Evolutionary conservation across 37 sponge, comb jelly and placozoan genomes (phyloP), one percentile per base, ranked within the genome.

Genomic region (Aplysina aerophoba): DNA sequence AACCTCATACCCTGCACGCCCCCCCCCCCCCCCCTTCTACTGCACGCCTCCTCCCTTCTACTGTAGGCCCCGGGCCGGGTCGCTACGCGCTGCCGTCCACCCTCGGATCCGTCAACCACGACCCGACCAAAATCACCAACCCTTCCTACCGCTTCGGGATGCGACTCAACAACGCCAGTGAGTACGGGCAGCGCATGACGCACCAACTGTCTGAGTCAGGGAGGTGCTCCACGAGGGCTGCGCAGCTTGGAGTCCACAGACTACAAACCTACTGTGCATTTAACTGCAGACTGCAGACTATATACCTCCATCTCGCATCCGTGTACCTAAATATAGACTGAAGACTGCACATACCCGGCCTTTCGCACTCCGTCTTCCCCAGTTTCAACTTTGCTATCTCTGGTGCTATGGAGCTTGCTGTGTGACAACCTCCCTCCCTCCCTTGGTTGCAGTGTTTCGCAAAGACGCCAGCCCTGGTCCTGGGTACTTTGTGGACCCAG

Each of bases 391-490:
- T 8, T 44, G 50, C 50, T 44, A 44, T 8, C 50, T 44, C 3
- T 44, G 3, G 50, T 11, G 50, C 50, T 44, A n/a, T n/a, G n/a
- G n/a, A n/a, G 50, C 50, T 44, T 3, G 6, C 50, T 44, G 50
- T 44, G 50, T 44, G 50, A 11, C 6, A 3, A 11, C 50, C 50
- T 8, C 50, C 50, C n/a, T n/a, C n/a, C n/a, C n/a, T n/a, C n/a
- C n/a, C n/a, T n/a, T n/a, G n/a, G n/a, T 63, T 83, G 36, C 87
- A 98, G 99, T 96, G 92, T 95, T 91, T 55, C 66, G 89, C 69
- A 93, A 87, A 25, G 97, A 94, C 59, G 89, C 87, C 91, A 95
- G 97, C 53, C 99, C 99, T 25, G 99, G 99, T 30, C 99, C 99
- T 17, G 92, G 90, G 13, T 96, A 98, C 64, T 92, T 87, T 53